Evolutionary conservation across 2,113 vertebrate species (phyloP).

Genomic region (Promerops cafer): DNA sequence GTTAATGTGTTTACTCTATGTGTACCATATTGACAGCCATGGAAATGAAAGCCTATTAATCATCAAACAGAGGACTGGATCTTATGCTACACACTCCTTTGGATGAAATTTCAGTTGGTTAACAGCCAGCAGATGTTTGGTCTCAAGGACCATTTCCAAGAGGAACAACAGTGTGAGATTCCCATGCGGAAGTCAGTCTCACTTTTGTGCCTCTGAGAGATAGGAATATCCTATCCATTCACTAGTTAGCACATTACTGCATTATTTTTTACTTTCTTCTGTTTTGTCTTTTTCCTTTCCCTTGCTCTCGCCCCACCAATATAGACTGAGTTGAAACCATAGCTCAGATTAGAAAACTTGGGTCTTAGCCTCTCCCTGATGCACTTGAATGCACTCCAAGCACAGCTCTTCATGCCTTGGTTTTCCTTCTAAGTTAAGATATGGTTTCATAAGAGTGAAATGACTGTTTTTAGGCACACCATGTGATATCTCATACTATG

Average conservation of each 20-base stretch:
- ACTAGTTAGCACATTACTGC: neutral
- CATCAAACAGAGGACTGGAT: neutral
- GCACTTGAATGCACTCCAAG: neutral
- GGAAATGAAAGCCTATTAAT: neutral
- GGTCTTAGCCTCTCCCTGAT: neutral
- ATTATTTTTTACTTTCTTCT: neutral
- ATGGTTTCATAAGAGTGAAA: neutral
- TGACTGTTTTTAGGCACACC: neutral
- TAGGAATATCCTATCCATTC: neutral
- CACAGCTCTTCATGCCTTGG: neutral
- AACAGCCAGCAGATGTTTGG: neutral
- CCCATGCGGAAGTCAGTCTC: neutral
- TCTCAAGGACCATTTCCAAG: neutral
- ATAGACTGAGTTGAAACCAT: neutral
- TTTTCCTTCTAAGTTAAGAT: neutral
- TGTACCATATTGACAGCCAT: neutral
- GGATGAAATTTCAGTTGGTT: neutral
- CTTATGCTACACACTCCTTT: neutral
- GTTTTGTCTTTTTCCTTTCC: neutral
- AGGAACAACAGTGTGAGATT: neutral
- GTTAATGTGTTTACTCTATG: neutral
- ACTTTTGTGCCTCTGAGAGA: neutral
- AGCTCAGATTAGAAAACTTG: neutral
- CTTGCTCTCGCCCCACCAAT: accelerated
- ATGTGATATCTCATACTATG: neutral